Base-by-base conservation (phyloP, 2,888 invertebrate species). In the Drosophila kuntzei region DNA sequence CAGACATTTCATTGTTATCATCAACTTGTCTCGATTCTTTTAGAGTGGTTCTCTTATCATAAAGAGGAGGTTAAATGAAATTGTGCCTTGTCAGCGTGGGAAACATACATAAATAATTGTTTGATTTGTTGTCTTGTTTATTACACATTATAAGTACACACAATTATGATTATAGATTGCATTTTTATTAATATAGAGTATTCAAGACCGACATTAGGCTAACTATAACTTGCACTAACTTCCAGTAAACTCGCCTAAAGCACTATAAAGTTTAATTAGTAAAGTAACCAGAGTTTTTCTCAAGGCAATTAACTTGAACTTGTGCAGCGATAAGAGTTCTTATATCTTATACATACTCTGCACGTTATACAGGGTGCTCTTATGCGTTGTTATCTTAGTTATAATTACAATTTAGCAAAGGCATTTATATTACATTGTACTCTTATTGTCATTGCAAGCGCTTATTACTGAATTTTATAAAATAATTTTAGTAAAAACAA, bases 261-360 rank as follows among this genome's bases (percentile, higher is more conserved):
- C 44, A 32, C 50, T 37, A 51, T 60, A 57, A 46, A 63, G 43
- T 73, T 51, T 51, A 60, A 74, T 75, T 75, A 74, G 50, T 34
- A 54, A 64, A 63, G 47, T 39, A 60, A 46, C 65, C 25, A 62
- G 59, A 59, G 78, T 62, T 73, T 76, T 65, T 44, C 47, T 39
- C 39, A 66, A 68, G 63, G 57, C 67, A 68, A 68, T 87, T 80
- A 74, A 36, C 63, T 78, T 78, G 59, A 74, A 72, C 57, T 62
- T 81, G 85, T 64, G 59, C 71, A 50, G 57, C 43, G 79, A 84
- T 75, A 76, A 78, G 79, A 54, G 39, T n/a, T 27, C 4, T 25
- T 36, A 14, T 36, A 29, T 25, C 32, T 34, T 18, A 34, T 9
- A n/a, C 11, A 14, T 16, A 14, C 39, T 51, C 34, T 46, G 18